Conservation (phyloP, 2,888 invertebrate species). For the Brenthis daphne region DNA sequence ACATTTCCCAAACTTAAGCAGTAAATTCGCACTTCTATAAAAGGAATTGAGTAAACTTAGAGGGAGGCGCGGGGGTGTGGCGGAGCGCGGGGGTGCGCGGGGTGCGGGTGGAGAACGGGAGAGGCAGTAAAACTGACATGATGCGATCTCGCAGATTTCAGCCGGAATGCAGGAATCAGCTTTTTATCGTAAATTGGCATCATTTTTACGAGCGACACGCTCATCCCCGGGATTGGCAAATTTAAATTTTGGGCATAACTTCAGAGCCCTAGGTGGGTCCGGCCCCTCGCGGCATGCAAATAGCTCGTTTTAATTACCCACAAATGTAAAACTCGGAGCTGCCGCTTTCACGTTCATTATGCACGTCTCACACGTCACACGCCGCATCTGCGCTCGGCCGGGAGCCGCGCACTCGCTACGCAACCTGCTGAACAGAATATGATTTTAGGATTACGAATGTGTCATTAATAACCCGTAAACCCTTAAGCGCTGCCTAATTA, state of each 20-base stretch:
- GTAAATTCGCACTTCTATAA: constrained; percentile 54
- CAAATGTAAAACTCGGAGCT: constrained; percentile 26
- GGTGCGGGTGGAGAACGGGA: constrained; percentile 22
- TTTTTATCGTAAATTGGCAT: constrained; percentile 60
- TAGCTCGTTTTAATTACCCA: constrained; percentile 45
- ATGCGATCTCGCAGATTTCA: constrained; percentile 46
- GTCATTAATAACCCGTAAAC: constrained; percentile 10
- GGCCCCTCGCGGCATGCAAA: constrained; percentile 43
- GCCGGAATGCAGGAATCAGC: constrained; percentile 49
- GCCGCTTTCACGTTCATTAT: constrained; percentile 13
- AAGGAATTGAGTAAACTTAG: constrained; percentile 36
- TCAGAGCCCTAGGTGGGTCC: constrained; percentile 26
- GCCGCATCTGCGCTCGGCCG: not conserved
- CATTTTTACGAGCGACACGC: constrained; percentile 53
- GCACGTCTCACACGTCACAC: constrained; percentile 27
- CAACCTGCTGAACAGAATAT: not conserved
- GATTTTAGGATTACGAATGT: constrained; percentile 3
- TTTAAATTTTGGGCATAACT: constrained; percentile 46
- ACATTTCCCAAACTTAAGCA: constrained; percentile 47
- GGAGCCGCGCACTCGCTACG: not conserved
- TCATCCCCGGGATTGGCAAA: constrained; percentile 43
- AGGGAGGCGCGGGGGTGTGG: constrained; percentile 15
- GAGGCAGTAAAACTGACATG: constrained; percentile 45
- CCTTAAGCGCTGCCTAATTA: constrained; percentile 2
- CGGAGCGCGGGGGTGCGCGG: constrained; percentile 19